A percentile compares a stretch with the other conserved stretches of the same genome.
These are phyloP conservation scores for Platanista minor DNA, from an alignment of 2,113 vertebrate genomes.

Conservation along the genomic window DNA sequence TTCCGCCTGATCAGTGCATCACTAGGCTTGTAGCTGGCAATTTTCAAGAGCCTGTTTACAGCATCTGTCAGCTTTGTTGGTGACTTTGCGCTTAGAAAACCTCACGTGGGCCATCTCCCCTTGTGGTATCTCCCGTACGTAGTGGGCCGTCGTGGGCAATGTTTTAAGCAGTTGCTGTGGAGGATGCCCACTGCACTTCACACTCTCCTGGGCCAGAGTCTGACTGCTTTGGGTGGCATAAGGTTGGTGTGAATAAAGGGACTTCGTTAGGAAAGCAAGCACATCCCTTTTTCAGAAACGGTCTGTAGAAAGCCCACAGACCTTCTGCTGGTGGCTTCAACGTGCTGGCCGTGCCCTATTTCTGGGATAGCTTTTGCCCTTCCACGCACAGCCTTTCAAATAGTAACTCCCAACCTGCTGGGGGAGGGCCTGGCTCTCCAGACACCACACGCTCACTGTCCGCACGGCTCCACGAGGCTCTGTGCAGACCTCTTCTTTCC, in stretches of 20 bases:
- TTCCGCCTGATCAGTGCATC: neutral
- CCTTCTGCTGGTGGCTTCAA: neutral
- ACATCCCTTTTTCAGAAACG: neutral
- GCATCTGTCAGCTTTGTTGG: neutral
- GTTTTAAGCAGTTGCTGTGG: neutral
- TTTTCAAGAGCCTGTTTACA: neutral
- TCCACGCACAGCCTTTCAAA: too few relatives aligned
- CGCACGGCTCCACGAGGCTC: fast-evolving
- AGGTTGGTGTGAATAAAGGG: neutral
- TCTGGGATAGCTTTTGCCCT: neutral
- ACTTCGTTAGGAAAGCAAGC: neutral
- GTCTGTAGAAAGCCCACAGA: neutral
- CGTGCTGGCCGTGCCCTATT: fast-evolving
- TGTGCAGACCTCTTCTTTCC: neutral
- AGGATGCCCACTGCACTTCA: neutral
- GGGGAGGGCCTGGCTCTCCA: neutral
- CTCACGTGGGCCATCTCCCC: fast-evolving
- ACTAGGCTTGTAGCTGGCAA: fast-evolving
- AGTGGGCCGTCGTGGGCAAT: neutral
- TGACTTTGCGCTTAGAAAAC: neutral
- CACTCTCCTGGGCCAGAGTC: too few relatives aligned
- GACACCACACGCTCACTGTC: fast-evolving
- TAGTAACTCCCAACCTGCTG: neutral
- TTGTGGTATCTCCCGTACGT: fast-evolving
- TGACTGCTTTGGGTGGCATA: neutral